Conservation (phyloP, 2,797 vertebrate genomes). For the Streptopelia turtur region DNA sequence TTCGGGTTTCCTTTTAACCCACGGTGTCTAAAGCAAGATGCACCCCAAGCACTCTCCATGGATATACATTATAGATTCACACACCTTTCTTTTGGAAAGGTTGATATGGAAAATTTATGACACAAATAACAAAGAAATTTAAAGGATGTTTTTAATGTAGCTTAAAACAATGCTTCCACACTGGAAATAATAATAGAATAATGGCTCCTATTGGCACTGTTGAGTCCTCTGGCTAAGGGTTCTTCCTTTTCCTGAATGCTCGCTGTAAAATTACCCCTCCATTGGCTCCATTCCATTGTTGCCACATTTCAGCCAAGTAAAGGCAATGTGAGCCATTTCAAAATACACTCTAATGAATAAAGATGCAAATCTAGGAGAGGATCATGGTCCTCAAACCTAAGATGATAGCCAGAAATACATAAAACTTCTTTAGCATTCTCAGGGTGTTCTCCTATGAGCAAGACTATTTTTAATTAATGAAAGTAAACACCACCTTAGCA, state of each 20-base stretch:
- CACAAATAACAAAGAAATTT: constrained; percentile 28
- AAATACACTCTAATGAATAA: neutral
- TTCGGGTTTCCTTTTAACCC: neutral
- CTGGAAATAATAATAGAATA: constrained; percentile 69
- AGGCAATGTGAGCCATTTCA: neutral
- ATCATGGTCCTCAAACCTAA: neutral
- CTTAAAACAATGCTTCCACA: constrained; percentile 63
- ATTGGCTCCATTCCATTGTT: constrained; percentile 68
- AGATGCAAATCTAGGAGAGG: neutral
- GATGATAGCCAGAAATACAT: neutral
- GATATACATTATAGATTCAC: neutral
- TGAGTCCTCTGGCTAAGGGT: constrained; percentile 32
- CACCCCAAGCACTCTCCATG: neutral
- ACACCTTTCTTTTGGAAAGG: constrained; percentile 10
- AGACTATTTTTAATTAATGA: neutral
- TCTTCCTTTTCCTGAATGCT: constrained; percentile 78
- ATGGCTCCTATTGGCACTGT: constrained; percentile 44
- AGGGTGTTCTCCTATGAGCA: neutral
- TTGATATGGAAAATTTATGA: constrained; percentile 36
- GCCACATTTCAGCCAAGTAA: constrained; percentile 71
- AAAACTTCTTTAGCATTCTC: neutral
- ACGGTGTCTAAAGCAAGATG: neutral
- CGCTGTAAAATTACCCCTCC: constrained; percentile 78
- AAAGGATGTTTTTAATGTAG: constrained; percentile 68
- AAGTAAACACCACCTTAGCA: neutral